Evolutionary conservation across 2,888 invertebrate species (phyloP), one percentile per base, ranked within the genome.

Genomic region (Campaea margaritaria): DNA sequence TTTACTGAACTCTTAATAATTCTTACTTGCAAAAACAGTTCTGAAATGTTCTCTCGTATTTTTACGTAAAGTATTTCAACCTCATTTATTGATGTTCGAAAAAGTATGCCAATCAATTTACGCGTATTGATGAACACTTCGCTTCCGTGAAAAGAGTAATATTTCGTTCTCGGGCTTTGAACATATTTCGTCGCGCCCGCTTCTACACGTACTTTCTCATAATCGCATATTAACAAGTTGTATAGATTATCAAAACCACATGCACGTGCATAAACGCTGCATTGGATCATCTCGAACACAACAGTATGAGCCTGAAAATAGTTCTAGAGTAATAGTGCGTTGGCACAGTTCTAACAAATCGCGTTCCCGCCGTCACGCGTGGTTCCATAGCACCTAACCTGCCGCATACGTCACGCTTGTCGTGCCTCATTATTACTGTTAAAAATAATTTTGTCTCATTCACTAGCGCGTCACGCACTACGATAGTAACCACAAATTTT

Each of bases 401-500:
- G 58, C 58, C 59, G 67, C 65, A 64, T 69, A 75, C 78, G 76
- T 75, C 77, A 79, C 72, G 67, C 71, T 27, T 55, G 77, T 75
- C 72, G 69, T 75, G 76, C 68, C 76, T 83, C 83, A 82, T 86
- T 21, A 21, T 21, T 85, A 83, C 82, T 82, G 76, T 86, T 86
- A 87, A 89, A 91, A 89, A 90, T 91, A 91, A 89, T 89, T 5
- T 21, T 89, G 84, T 88, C 89, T 86, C 90, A 90, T 91, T 91
- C 90, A 90, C 75, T 87, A 87, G 85, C 73, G 73, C 78, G 83
- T 81, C 82, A 83, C 78, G 74, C 63, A 79, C 89, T 90, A 89
- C 82, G 82, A 86, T 91, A 90, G 91, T 92, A 91, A 86, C 87
- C 78, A 86, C 86, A 79, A 83, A 85, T 81, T 86, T 90, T 88